Evolutionary conservation across 2,888 invertebrate species (phyloP).

Genomic region (Hyposoter dolosus): DNA sequence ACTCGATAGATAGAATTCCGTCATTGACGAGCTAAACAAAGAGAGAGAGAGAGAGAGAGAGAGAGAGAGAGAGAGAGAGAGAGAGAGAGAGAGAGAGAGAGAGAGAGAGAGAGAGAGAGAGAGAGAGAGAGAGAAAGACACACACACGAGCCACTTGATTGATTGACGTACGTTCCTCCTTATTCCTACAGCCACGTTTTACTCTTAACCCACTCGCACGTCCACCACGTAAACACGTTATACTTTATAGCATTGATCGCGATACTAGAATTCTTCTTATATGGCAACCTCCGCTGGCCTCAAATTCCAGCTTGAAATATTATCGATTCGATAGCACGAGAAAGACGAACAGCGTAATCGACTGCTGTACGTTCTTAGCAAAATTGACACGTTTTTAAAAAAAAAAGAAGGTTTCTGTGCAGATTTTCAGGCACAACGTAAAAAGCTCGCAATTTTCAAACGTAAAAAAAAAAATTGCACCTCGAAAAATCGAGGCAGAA

Average conservation of each 20-base stretch:
- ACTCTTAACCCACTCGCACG: constrained; percentile 10
- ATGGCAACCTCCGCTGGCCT: not conserved
- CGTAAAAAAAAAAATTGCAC: too few species aligned
- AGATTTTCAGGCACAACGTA: too few species aligned
- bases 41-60: constrained; percentile 12
- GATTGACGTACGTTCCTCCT: constrained; percentile 43
- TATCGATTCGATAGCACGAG: not conserved
- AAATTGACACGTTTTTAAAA: not conserved
- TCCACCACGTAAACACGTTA: constrained; percentile 16
- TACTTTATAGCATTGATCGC: not conserved
- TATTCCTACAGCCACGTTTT: constrained; percentile 26
- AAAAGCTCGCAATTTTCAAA: not conserved
- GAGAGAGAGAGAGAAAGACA: constrained; percentile 13
- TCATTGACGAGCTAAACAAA: constrained; percentile 53
- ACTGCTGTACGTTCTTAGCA: not conserved
- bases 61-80: constrained; percentile 18
- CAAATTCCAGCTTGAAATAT: not conserved
- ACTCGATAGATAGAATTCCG: constrained; percentile 58
- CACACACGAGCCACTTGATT: constrained; percentile 37
- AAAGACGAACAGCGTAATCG: not conserved
- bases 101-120: constrained; percentile 16
- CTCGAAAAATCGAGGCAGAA: not conserved
- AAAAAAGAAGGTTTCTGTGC: too few species aligned
- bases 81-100: constrained; percentile 8
- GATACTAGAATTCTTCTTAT: not conserved